phyloP scores from a whole-genome alignment of 2,797 vertebrate species.

The Megalops cyprinoides region DNA sequence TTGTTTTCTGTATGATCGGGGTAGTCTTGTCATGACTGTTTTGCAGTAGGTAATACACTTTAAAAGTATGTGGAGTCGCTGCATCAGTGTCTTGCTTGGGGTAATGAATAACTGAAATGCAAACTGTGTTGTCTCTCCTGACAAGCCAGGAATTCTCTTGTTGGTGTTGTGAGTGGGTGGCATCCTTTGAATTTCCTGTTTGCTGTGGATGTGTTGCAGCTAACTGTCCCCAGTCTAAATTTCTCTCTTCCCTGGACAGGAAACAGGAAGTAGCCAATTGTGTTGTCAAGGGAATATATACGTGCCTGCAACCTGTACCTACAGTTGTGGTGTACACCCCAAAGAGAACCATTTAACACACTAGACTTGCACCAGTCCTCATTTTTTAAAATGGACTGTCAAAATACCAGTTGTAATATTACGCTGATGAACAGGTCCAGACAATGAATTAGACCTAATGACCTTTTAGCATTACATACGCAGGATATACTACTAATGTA shows the following conservation, averaged over 20 bases:
- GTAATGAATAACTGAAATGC: conserved; percentile 62
- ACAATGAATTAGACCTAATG: not conserved
- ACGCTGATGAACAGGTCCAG: not conserved
- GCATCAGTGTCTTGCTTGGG: conserved; percentile 34
- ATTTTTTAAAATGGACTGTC: not conserved
- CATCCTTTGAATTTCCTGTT: conserved; percentile 74
- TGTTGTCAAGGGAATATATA: conserved; percentile 33
- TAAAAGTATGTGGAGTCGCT: conserved; percentile 18
- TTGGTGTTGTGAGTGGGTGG: conserved; percentile 58
- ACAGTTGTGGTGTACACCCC: not conserved
- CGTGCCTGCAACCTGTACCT: not conserved
- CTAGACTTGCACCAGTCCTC: not conserved
- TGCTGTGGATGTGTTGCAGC: conserved; percentile 55
- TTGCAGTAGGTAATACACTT: conserved; percentile 24
- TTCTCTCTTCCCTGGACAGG: conserved; percentile 57
- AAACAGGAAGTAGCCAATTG: conserved; percentile 65
- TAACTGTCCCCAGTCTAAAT: conserved; percentile 46
- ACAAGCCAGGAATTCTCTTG: conserved; percentile 54
- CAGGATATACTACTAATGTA: too few relatives aligned
- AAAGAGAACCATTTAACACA: not conserved
- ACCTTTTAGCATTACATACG: not conserved
- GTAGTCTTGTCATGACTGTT: conserved; percentile 4
- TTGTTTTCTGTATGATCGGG: conserved; percentile 67
- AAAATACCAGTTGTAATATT: not conserved
- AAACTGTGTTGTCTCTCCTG: conserved; percentile 30